These are phyloP conservation scores for Stomatorhinus ivindoensis DNA, from an alignment of 2,113 vertebrate species.

Conservation along the genomic window DNA sequence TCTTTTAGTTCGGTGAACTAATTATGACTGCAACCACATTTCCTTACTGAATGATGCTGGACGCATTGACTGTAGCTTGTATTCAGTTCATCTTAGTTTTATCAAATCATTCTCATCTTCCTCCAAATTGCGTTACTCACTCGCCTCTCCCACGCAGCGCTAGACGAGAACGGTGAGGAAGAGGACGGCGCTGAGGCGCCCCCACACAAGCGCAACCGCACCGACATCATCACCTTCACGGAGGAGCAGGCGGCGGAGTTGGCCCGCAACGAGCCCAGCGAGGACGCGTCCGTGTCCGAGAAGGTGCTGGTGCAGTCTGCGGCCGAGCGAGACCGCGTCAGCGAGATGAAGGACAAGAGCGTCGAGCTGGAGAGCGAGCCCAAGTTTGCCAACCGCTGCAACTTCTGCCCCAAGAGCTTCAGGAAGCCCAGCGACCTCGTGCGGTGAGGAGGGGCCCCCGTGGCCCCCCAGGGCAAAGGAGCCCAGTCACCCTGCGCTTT, in stretches of 20 bases:
- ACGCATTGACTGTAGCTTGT: background rate
- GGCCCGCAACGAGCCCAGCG: slow-evolving; percentile 78
- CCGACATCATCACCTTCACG: slow-evolving; percentile 89
- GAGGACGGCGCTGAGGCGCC: slow-evolving; percentile 67
- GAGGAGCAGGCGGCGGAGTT: slow-evolving; percentile 91
- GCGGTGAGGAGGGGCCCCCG: slow-evolving; percentile 61
- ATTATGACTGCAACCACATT: background rate
- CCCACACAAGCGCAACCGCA: slow-evolving; percentile 64
- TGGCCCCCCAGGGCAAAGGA: background rate
- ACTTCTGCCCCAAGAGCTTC: slow-evolving; percentile 92
- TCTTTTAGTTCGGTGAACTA: background rate
- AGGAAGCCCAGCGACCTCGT: slow-evolving; percentile 96
- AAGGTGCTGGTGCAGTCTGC: slow-evolving; percentile 92
- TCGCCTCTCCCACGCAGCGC: slow-evolving; percentile 38
- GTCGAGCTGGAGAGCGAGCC: slow-evolving; percentile 85
- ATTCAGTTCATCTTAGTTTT: background rate
- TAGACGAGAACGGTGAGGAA: slow-evolving; percentile 64
- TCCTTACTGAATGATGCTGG: background rate
- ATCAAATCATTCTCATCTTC: background rate
- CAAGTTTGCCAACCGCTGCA: slow-evolving; percentile 88
- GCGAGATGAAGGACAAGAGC: slow-evolving; percentile 88
- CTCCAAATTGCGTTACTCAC: background rate
- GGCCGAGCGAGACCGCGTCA: slow-evolving; percentile 90
- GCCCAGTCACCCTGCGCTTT: no score
- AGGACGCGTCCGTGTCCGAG: slow-evolving; percentile 86